Conservation (phyloP, 2,113 vertebrate species). For the Todiramphus chloris region DNA sequence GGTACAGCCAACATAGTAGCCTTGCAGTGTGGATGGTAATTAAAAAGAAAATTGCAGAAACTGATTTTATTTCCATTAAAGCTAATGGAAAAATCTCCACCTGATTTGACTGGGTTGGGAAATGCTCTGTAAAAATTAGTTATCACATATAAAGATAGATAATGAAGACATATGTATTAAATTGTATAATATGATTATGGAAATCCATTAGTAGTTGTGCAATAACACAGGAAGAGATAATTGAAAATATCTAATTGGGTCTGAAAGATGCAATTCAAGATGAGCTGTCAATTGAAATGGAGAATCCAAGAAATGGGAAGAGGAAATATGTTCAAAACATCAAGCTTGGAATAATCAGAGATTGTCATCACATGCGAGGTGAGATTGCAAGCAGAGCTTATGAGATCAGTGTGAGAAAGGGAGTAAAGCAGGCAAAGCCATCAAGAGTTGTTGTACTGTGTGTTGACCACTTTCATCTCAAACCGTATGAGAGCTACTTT, state of each 20-base stretch:
- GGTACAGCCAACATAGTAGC: not conserved
- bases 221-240: not conserved
- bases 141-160: not conserved
- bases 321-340: not conserved
- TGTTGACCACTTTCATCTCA: not conserved
- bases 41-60: not conserved
- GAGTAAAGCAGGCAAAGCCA: not conserved
- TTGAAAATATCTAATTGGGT: not conserved
- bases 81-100: not conserved
- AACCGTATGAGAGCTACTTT: not conserved
- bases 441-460: not conserved
- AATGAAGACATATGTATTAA: not conserved
- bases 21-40: not conserved
- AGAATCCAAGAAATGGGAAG: not conserved
- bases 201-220: not conserved
- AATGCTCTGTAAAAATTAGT: not conserved
- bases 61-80: not conserved
- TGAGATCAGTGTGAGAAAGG: not conserved
- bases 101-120: not conserved
- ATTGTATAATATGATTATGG: not conserved
- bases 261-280: not conserved
- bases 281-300: not conserved
- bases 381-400: not conserved
- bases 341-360: not conserved
- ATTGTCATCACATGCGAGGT: not conserved